A percentile compares a stretch with the other conserved stretches of the same genome.
These are phyloP conservation scores for Diachasma alloeum DNA, from an alignment of 1,140 invertebrate genomes.

Conservation along the genomic window DNA sequence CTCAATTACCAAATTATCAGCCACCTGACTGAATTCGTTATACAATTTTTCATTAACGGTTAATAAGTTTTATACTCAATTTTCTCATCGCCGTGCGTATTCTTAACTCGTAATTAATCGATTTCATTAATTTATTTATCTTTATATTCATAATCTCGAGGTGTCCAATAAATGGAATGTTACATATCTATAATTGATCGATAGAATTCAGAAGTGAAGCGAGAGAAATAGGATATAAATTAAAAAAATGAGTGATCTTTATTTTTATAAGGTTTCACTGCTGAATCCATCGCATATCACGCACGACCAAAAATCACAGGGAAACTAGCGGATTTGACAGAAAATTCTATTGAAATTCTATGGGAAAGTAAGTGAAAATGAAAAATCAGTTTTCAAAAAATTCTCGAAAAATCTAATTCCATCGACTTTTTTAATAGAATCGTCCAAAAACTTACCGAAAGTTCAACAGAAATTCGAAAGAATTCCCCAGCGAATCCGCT, in stretches of 20 bases:
- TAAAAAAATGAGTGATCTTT: no score
- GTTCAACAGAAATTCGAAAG: neutral
- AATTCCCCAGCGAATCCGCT: neutral
- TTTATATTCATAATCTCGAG: slow-evolving; percentile 19
- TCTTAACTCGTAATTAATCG: neutral
- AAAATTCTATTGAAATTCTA: no score
- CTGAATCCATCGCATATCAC: no score
- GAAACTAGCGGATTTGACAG: no score
- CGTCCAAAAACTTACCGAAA: no score
- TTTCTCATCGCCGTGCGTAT: neutral
- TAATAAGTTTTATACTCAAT: neutral
- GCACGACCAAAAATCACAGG: no score
- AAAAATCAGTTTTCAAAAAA: no score
- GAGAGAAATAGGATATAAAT: neutral
- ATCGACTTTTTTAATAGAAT: no score
- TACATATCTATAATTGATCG: slow-evolving; percentile 40
- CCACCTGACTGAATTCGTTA: neutral
- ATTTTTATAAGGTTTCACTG: no score
- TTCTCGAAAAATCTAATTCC: neutral
- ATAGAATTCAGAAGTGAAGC: slow-evolving; percentile 6
- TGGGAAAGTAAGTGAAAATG: no score
- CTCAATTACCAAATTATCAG: neutral
- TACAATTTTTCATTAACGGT: neutral
- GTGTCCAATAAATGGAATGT: slow-evolving; percentile 54
- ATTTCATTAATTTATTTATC: neutral